Evolutionary conservation across 2,113 vertebrate genomes (phyloP), one percentile per base, ranked within the genome.

Genomic region (Actenoides lindsayi): DNA sequence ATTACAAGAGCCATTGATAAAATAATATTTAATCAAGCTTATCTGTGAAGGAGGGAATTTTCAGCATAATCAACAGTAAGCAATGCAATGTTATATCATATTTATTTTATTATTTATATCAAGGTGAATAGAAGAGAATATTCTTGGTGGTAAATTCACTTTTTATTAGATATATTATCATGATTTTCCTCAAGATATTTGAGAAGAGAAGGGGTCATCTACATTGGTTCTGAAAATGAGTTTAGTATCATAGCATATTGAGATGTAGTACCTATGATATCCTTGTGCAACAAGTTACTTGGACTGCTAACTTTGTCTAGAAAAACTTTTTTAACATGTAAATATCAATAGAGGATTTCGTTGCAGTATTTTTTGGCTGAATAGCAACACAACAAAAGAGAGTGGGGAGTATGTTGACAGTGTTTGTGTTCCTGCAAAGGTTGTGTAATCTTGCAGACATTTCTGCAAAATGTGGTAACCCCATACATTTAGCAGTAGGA

Each of bases 101-200:
- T 63, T 90, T 28, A 53, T 51, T 69, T 24, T 12, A 31, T 71
- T 60, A 18, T 42, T 73, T 62, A 3, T 39, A 69, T 57, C 6
- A 50, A 42, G 6, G 2, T 21, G 20, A 88, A 56, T 51, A 7
- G 5, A 25, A 51, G 4, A 46, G 10, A 78, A 42, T 1, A 16
- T 28, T 54, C 87, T 67, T n/a, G 3, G 0, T 4, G 7, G 5
- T 8, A 25, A 74, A 54, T 1, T 11, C 13, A 20, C 3, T 33
- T 71, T 71, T 80, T 33, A 11, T 83, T 53, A 69, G 39, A 33
- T 6, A 44, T 2, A 3, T 4, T 44, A 28, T 33, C 13, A 79
- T 6, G 48, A 68, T 44, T 79, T 79, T 53, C 20, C 6, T 7
- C 11, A 54, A 88, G 5, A n/a, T 59, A 23, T 27, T 64, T 75